phyloP scores from a whole-genome alignment of 1,140 invertebrate species.

The Pemphigus obesinymphae region DNA sequence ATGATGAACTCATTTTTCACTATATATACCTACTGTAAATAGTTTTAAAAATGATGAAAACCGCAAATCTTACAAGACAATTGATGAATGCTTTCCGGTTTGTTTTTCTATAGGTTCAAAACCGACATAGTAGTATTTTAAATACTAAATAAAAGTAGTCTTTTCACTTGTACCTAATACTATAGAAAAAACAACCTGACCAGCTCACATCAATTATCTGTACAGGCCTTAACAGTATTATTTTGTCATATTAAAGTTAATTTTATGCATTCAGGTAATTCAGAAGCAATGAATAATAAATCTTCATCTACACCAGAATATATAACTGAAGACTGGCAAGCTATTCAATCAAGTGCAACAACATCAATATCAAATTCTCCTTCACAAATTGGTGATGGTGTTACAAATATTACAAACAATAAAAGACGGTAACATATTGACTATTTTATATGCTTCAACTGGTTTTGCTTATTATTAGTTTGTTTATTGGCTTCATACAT shows the following conservation, averaged over 20 bases:
- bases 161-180: too few relatives aligned
- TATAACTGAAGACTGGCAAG: conserved; percentile 26
- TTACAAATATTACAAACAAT: not conserved
- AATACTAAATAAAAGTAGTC: too few relatives aligned
- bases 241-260: not conserved
- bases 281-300: not conserved
- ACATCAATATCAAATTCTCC: not conserved
- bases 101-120: too few relatives aligned
- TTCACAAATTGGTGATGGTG: not conserved
- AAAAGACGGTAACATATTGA: conserved; percentile 19
- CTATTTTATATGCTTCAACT: not conserved
- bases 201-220: too few relatives aligned
- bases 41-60: too few relatives aligned
- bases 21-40: too few relatives aligned
- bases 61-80: too few relatives aligned
- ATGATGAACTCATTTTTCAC: too few relatives aligned
- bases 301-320: conserved; percentile 17
- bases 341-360: not conserved
- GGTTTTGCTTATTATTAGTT: conserved; percentile 36
- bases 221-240: too few relatives aligned
- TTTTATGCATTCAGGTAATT: not conserved
- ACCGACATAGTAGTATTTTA: too few relatives aligned
- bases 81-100: too few relatives aligned
- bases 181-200: too few relatives aligned
- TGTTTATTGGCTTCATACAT: conserved; percentile 20